Evolutionary conservation across 2,888 invertebrate genomes (phyloP).

Genomic region (Hypsopygia costalis): DNA sequence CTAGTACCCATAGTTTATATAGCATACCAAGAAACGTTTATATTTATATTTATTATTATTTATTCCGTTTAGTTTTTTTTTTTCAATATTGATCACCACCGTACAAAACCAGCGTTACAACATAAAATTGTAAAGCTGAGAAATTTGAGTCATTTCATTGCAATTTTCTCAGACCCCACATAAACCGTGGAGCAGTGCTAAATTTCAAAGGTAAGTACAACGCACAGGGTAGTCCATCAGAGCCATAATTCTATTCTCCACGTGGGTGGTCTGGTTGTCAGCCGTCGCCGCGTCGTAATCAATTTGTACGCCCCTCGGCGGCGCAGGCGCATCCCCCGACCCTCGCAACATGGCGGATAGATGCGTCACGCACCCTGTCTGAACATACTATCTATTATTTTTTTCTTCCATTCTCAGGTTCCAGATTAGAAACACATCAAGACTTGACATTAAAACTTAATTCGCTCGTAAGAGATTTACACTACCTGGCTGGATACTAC

Average conservation of each 20-base stretch:
- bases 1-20: no score
- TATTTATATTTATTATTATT: no score
- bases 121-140: no score
- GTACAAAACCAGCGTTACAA: no score
- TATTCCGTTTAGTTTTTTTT: no score
- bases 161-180: slow-evolving; percentile 39
- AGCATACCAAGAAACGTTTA: no score
- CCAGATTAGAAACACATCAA: slow-evolving; percentile 18
- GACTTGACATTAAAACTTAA: slow-evolving; percentile 6
- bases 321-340: slow-evolving; percentile 38
- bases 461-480: neutral
- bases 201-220: slow-evolving; percentile 29
- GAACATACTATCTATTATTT: slow-evolving; percentile 40
- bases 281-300: slow-evolving; percentile 65
- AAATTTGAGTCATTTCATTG: slow-evolving; percentile 1
- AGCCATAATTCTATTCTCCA: slow-evolving; percentile 32
- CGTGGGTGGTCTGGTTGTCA: slow-evolving; percentile 69
- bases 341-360: slow-evolving; percentile 40
- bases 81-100: no score
- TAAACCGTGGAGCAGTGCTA: slow-evolving; percentile 18
- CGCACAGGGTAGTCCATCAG: slow-evolving; percentile 39
- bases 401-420: slow-evolving; percentile 15
- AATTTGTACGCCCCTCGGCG: slow-evolving; percentile 71
- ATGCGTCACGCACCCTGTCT: slow-evolving; percentile 61
- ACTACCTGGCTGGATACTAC: neutral